Conservation (phyloP, 2,113 vertebrate species). For the Sitta europaea region DNA sequence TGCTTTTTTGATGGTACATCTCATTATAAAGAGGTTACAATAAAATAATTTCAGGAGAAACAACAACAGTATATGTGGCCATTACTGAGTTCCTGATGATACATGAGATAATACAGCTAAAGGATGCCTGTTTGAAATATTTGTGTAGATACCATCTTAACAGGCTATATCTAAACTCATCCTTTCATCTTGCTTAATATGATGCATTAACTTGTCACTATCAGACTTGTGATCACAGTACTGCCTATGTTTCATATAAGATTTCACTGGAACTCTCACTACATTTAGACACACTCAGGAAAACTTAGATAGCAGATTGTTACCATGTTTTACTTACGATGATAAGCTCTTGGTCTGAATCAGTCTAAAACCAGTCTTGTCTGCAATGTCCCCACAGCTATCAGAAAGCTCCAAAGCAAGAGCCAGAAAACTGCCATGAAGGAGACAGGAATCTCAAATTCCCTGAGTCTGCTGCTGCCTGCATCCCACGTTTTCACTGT, state of each 20-base stretch:
- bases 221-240: not conserved
- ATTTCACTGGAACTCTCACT: not conserved
- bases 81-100: not conserved
- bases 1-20: not conserved
- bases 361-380: not conserved
- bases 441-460: not conserved
- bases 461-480: not conserved
- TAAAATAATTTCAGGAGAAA: slow-evolving; percentile 2
- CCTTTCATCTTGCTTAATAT: not conserved
- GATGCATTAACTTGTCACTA: not conserved
- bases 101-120: not conserved
- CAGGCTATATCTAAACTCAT: not conserved
- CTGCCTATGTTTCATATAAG: not conserved
- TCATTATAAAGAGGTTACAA: slow-evolving; percentile 14
- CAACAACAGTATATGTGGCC: not conserved
- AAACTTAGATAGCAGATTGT: not conserved
- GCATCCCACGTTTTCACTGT: not conserved
- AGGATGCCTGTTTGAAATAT: not conserved
- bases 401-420: not conserved
- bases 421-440: slow-evolving; percentile 26
- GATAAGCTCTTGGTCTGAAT: not conserved
- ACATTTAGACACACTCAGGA: not conserved
- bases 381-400: not conserved
- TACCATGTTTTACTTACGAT: not conserved
- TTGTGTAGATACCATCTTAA: not conserved